Conservation (phyloP, 2,797 vertebrate genomes). For the Chloroceryle inda region DNA sequence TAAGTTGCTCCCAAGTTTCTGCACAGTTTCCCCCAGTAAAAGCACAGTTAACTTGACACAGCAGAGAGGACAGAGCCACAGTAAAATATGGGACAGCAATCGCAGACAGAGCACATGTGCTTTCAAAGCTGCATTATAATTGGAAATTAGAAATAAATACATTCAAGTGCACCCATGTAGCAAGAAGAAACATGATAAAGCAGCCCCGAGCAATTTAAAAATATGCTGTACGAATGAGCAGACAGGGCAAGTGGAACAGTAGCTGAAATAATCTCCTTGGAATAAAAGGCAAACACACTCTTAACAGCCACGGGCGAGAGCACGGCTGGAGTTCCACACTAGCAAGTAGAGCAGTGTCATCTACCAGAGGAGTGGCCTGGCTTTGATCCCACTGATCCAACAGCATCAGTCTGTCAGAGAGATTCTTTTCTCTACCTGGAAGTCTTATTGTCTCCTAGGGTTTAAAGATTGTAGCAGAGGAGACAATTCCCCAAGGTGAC, state of each 20-base stretch:
- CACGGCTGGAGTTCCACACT: neutral
- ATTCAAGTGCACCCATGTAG: neutral
- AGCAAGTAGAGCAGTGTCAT: fast-evolving
- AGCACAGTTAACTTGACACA: neutral
- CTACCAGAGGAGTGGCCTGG: neutral
- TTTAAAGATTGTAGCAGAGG: neutral
- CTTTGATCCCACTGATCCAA: neutral
- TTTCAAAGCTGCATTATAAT: neutral
- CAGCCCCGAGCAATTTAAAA: neutral
- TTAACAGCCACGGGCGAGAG: neutral
- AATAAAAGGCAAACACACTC: neutral
- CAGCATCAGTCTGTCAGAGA: neutral
- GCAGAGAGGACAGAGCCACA: neutral
- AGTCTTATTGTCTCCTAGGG: neutral
- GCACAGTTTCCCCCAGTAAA: neutral
- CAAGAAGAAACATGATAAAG: neutral
- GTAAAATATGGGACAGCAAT: neutral
- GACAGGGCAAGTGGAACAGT: neutral
- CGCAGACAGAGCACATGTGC: fast-evolving
- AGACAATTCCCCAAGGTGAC: neutral
- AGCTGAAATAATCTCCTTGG: neutral
- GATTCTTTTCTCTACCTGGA: neutral
- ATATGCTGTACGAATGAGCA: neutral
- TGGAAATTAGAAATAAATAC: neutral
- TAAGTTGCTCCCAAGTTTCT: neutral